These are phyloP conservation scores for Aplysia californica DNA, from an alignment of 1,140 invertebrate species.

Conservation along the genomic window DNA sequence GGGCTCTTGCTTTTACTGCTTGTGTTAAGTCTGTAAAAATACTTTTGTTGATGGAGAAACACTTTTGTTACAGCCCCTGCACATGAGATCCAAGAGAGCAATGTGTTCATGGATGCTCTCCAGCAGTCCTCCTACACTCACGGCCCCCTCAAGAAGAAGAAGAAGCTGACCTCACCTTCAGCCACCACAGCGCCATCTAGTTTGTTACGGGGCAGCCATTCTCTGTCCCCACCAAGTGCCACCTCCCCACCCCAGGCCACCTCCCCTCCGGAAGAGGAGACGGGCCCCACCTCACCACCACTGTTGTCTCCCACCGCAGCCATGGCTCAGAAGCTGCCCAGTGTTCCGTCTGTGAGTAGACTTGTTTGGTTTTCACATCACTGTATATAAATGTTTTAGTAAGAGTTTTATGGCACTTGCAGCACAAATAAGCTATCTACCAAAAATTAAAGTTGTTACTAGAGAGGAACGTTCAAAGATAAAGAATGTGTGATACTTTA, in stretches of 20 bases:
- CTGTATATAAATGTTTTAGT: background rate
- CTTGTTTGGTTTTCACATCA: background rate
- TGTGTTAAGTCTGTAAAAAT: too few species aligned
- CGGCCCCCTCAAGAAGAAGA: slow-evolving; percentile 68
- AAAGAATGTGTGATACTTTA: too few species aligned
- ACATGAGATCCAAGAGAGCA: slow-evolving; percentile 83
- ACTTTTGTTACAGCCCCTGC: slow-evolving; percentile 52
- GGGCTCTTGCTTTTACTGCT: too few species aligned
- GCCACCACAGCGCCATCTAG: background rate
- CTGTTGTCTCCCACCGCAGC: slow-evolving; percentile 48
- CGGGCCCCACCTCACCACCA: slow-evolving; percentile 20
- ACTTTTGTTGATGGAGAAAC: too few species aligned
- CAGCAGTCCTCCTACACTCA: slow-evolving; percentile 39
- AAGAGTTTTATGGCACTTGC: background rate
- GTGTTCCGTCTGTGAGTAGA: slow-evolving; percentile 59
- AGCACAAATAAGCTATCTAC: background rate
- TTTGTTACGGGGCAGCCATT: background rate
- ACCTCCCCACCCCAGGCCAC: slow-evolving; percentile 12
- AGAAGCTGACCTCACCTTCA: slow-evolving; percentile 73
- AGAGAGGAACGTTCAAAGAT: too few species aligned
- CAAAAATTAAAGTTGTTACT: too few species aligned
- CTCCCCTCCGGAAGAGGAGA: background rate
- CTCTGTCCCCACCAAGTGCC: slow-evolving; percentile 41
- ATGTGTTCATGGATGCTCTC: slow-evolving; percentile 93
- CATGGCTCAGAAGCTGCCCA: slow-evolving; percentile 52